These are phyloP conservation scores for Pardalotus punctatus DNA, from an alignment of 2,113 vertebrate species.

Conservation along the genomic window DNA sequence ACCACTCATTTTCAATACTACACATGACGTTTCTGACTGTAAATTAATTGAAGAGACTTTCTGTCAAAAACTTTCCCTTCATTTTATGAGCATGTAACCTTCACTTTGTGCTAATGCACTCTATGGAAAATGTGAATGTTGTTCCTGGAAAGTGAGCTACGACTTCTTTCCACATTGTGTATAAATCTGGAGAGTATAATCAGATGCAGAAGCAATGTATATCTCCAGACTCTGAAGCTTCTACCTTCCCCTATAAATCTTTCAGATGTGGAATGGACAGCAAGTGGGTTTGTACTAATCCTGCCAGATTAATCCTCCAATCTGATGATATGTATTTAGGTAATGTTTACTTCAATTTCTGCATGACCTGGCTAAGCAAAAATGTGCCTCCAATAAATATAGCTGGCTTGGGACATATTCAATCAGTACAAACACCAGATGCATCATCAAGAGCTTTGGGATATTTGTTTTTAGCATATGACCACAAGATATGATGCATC, in stretches of 20 bases:
- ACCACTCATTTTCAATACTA: neutral
- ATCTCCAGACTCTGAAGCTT: conserved; percentile 35
- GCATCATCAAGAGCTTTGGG: conserved; percentile 29
- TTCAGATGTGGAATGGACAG: conserved; percentile 1
- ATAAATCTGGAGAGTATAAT: conserved; percentile 68
- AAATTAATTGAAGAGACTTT: conserved; percentile 15
- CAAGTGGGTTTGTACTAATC: neutral
- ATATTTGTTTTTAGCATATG: conserved; percentile 52
- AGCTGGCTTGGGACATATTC: conserved; percentile 45
- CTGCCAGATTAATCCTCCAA: neutral
- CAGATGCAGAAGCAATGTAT: conserved; percentile 60
- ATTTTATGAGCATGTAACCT: neutral
- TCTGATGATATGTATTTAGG: neutral
- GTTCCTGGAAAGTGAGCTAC: conserved; percentile 56
- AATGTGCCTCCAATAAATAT: conserved; percentile 53
- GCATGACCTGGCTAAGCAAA: conserved; percentile 47
- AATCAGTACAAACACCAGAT: conserved; percentile 37
- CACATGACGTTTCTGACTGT: conserved; percentile 3
- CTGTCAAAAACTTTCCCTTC: conserved; percentile 30
- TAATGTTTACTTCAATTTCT: conserved; percentile 30
- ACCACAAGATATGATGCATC: conserved; percentile 21
- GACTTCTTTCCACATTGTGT: conserved; percentile 42
- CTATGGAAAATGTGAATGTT: conserved; percentile 60
- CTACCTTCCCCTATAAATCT: conserved; percentile 22
- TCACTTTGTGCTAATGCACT: neutral